phyloP scores from a whole-genome alignment of 2,888 invertebrate species.

The Nemotelus nigrinus region DNA sequence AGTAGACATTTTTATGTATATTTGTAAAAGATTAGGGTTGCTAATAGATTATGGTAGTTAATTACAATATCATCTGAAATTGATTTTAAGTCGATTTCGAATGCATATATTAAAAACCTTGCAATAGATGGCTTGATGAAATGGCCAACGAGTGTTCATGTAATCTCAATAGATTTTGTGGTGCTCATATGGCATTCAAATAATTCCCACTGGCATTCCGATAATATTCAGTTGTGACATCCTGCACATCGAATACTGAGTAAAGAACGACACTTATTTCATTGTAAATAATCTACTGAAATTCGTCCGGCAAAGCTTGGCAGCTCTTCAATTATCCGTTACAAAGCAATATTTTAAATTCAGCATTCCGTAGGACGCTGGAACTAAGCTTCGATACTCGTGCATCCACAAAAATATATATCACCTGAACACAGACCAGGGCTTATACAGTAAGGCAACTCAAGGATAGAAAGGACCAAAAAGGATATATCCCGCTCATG shows the following conservation, averaged over 20 bases:
- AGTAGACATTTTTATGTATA: not conserved
- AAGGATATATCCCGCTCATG: conserved; percentile 40
- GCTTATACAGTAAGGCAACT: conserved; percentile 6
- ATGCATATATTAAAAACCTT: too few relatives aligned
- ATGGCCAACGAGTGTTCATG: too few relatives aligned
- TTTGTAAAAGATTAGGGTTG: not conserved
- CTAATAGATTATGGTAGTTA: not conserved
- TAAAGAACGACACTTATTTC: too few relatives aligned
- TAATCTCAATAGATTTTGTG: too few relatives aligned
- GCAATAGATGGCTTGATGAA: too few relatives aligned
- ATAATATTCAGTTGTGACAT: too few relatives aligned
- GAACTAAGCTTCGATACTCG: not conserved
- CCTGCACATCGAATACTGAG: too few relatives aligned
- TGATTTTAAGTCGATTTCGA: too few relatives aligned
- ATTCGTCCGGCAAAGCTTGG: not conserved
- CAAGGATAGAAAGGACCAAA: conserved; percentile 33
- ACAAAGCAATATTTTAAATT: conserved; percentile 25
- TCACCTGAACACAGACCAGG: not conserved
- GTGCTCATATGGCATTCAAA: too few relatives aligned
- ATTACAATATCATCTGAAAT: too few relatives aligned
- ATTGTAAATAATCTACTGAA: too few relatives aligned
- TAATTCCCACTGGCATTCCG: too few relatives aligned
- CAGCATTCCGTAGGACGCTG: conserved; percentile 7
- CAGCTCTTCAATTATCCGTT: conserved; percentile 3
- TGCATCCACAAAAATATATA: not conserved